Evolutionary conservation across 1,140 invertebrate species (phyloP).

Genomic region (Danaus plexippus): DNA sequence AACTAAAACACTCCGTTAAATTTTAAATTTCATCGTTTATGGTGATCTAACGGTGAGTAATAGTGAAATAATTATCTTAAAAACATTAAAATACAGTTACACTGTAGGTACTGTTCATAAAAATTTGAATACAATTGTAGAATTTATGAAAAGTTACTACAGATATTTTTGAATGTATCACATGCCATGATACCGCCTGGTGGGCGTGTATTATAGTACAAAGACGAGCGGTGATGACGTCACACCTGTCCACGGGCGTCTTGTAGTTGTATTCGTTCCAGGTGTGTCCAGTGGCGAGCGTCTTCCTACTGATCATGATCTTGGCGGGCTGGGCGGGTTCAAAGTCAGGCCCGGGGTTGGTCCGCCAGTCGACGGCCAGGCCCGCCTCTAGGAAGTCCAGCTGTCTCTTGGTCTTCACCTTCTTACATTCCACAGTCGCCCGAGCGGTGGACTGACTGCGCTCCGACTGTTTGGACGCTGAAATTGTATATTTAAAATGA

Average conservation of each 20-base stretch:
- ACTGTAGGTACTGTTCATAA: too few species aligned
- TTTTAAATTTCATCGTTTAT: too few species aligned
- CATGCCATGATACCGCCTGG: too few species aligned
- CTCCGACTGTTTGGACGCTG: conserved; percentile 56
- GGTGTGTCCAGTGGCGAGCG: conserved; percentile 56
- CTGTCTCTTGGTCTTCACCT: conserved; percentile 45
- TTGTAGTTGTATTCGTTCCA: conserved; percentile 67
- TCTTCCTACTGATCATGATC: conserved; percentile 65
- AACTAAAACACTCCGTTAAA: too few species aligned
- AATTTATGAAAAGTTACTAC: too few species aligned
- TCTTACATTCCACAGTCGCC: conserved; percentile 36
- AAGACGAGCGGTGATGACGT: too few species aligned
- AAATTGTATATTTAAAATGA: neutral
- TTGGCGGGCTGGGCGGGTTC: conserved; percentile 50
- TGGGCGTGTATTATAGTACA: too few species aligned
- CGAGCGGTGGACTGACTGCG: conserved; percentile 45
- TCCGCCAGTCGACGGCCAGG: conserved; percentile 43
- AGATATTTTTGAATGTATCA: conserved; percentile 1
- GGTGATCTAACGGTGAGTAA: too few species aligned
- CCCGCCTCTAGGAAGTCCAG: conserved; percentile 55
- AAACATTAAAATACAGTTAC: too few species aligned
- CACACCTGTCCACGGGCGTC: conserved; percentile 61
- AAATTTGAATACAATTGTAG: too few species aligned
- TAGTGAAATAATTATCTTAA: too few species aligned
- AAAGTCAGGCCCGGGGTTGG: conserved; percentile 42